Percentiles rank a stretch among this genome's conserved stretches.
phyloP scores from a whole-genome alignment of 2,113 vertebrate species.

The Otolemur garnettii region DNA sequence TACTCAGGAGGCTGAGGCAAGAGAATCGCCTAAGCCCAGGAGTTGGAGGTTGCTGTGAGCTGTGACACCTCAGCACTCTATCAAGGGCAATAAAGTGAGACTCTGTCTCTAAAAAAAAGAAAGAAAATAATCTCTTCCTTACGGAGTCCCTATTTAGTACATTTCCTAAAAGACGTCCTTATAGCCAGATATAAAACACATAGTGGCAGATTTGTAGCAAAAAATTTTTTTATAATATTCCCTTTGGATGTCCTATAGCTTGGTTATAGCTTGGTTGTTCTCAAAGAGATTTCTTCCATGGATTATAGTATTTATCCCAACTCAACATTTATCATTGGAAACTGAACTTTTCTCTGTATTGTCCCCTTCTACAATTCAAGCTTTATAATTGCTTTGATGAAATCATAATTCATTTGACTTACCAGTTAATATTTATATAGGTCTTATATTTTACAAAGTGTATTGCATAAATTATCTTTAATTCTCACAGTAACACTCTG shows the following conservation, averaged over 20 bases:
- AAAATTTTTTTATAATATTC: slow-evolving; percentile 38
- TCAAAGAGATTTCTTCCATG: slow-evolving; percentile 20
- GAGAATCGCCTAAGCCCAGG: too few relatives aligned
- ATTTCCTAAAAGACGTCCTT: slow-evolving; percentile 30
- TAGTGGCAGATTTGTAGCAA: slow-evolving; percentile 24
- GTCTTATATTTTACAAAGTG: slow-evolving; percentile 49
- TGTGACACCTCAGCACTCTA: too few relatives aligned
- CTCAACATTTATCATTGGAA: slow-evolving; percentile 24
- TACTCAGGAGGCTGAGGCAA: too few relatives aligned
- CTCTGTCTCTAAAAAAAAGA: too few relatives aligned
- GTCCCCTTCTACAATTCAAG: not conserved
- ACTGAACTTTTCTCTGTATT: slow-evolving; percentile 33
- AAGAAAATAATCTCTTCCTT: not conserved
- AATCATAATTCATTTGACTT: slow-evolving; percentile 63
- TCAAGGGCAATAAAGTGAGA: too few relatives aligned
- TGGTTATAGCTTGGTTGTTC: not conserved
- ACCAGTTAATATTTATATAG: slow-evolving; percentile 37
- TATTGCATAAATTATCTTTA: slow-evolving; percentile 28
- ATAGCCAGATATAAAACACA: not conserved
- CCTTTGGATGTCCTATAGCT: not conserved
- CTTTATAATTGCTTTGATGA: slow-evolving; percentile 57
- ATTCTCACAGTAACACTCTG: slow-evolving; percentile 35
- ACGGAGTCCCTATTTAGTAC: not conserved
- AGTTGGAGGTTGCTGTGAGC: too few relatives aligned
- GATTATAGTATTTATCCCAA: not conserved